Conservation (phyloP, 2,113 vertebrate genomes). For the Rafetus swinhoei region DNA sequence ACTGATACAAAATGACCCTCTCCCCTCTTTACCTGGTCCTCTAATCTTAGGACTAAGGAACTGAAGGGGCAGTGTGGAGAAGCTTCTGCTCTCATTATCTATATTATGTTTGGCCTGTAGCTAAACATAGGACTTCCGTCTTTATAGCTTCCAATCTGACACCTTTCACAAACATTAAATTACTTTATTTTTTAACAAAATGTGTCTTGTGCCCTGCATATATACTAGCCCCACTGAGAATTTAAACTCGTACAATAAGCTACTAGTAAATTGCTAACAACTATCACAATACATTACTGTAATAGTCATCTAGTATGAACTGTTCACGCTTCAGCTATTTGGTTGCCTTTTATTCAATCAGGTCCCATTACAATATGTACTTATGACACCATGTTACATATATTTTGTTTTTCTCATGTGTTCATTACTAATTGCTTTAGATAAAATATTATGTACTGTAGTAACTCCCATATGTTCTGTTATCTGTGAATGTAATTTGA, state of each 20-base stretch:
- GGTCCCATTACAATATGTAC: background rate
- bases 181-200: constrained; percentile 29
- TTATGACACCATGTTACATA: background rate
- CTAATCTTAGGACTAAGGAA: background rate
- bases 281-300: background rate
- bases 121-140: background rate
- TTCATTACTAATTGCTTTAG: background rate
- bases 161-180: constrained; percentile 47
- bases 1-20: background rate
- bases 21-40: constrained; percentile 1
- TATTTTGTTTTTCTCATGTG: background rate
- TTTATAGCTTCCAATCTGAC: constrained; percentile 29
- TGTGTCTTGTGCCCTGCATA: background rate
- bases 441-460: background rate
- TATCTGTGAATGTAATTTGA: background rate
- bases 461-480: background rate
- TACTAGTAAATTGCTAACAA: fast-evolving
- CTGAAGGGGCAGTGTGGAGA: background rate
- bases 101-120: background rate
- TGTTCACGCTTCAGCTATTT: background rate
- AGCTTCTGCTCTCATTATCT: background rate
- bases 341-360: background rate
- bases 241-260: background rate
- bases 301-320: background rate
- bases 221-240: background rate